Conservation (phyloP, 2,113 vertebrate species). For the Petrocephalus zakoni region DNA sequence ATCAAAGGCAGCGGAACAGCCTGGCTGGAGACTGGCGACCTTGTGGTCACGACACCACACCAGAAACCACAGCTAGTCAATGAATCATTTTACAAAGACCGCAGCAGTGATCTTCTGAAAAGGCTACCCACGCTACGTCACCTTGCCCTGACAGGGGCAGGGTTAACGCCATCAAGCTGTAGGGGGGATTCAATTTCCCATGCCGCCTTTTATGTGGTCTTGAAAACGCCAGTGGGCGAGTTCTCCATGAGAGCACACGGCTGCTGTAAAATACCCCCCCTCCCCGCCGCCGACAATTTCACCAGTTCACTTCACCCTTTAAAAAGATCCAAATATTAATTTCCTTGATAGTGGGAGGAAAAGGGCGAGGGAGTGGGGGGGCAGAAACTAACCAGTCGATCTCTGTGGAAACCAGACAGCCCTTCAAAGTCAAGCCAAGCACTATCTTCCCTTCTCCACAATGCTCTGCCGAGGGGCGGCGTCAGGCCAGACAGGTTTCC, state of each 20-base stretch:
- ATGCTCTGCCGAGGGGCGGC: background rate
- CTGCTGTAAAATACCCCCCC: background rate
- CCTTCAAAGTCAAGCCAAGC: background rate
- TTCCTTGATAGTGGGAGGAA: background rate
- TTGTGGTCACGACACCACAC: background rate
- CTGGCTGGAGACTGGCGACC: background rate
- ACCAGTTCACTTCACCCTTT: background rate
- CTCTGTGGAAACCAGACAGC: background rate
- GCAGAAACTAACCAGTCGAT: background rate
- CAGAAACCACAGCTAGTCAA: background rate
- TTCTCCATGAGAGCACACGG: background rate
- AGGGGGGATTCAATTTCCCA: background rate
- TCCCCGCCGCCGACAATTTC: background rate
- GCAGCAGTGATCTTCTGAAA: background rate
- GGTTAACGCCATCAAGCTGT: background rate
- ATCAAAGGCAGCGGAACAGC: background rate
- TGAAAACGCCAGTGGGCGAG: background rate
- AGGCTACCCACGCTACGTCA: background rate
- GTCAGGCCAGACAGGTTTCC: background rate
- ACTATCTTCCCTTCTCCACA: background rate
- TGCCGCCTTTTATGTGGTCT: background rate
- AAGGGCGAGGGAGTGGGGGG: background rate
- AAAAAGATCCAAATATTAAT: constrained; percentile 13
- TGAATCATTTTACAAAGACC: background rate
- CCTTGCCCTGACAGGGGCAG: background rate